These are phyloP conservation scores for Phaethornis superciliosus DNA, from an alignment of 2,113 vertebrate genomes.

Conservation along the genomic window DNA sequence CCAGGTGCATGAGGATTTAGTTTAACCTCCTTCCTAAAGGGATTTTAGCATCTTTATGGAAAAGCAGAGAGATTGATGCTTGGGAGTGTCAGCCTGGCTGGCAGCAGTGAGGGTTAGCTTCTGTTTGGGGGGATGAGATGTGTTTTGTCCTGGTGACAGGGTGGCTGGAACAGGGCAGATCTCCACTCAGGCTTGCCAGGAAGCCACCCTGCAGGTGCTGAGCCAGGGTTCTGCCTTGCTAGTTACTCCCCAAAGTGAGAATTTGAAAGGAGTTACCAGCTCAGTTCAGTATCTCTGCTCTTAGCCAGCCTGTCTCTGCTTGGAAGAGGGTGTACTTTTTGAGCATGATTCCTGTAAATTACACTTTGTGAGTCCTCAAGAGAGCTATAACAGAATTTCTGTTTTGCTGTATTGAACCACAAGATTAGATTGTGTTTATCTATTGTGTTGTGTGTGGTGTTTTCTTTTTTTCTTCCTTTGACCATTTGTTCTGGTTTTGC, in stretches of 20 bases:
- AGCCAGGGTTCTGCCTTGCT: neutral
- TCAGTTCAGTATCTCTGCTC: neutral
- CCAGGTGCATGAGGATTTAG: neutral
- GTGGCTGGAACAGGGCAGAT: neutral
- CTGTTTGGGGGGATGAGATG: accelerated
- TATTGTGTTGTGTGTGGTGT: neutral
- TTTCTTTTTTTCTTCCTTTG: neutral
- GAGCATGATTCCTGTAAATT: constrained; percentile 67
- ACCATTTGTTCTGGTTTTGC: constrained; percentile 28
- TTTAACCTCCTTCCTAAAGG: neutral
- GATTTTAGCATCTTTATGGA: neutral
- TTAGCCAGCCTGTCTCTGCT: neutral
- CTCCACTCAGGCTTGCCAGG: accelerated
- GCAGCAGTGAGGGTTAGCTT: neutral
- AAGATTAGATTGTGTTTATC: constrained; percentile 53
- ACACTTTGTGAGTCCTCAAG: constrained; percentile 20
- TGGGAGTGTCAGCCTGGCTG: neutral
- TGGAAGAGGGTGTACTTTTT: constrained; percentile 53
- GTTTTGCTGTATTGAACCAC: constrained; percentile 56
- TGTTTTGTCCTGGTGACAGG: accelerated
- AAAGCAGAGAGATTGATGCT: neutral
- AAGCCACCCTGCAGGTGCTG: neutral
- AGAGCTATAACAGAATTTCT: constrained; percentile 53
- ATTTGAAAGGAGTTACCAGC: neutral
- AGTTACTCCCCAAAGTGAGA: neutral